phyloP scores from a whole-genome alignment of 2,113 vertebrate species.

The Chionodraco myersi region DNA sequence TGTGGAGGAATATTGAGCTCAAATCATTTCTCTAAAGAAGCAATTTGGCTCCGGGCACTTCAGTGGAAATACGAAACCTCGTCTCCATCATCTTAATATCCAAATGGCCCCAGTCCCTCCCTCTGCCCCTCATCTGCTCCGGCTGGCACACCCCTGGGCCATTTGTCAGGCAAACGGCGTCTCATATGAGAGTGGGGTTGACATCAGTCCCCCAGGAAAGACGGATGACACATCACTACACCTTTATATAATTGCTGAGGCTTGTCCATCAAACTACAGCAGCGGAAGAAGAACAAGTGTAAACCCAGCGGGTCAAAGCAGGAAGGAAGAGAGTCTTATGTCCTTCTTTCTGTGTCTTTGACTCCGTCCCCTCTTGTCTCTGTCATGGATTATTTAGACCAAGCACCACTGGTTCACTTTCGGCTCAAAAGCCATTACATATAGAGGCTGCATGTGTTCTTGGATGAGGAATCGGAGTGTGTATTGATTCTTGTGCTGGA shows the following conservation, averaged over 20 bases:
- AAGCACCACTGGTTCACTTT: conserved; percentile 1
- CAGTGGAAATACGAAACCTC: conserved; percentile 43
- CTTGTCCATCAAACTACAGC: conserved; percentile 47
- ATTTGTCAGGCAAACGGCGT: conserved; percentile 65
- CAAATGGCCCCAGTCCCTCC: conserved; percentile 59
- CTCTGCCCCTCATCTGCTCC: conserved; percentile 42
- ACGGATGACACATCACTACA: conserved; percentile 50
- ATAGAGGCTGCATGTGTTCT: conserved; percentile 7
- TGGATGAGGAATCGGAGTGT: conserved; percentile 19
- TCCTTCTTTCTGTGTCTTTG: not conserved
- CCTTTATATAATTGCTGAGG: conserved; percentile 36
- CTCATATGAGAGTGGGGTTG: conserved; percentile 50
- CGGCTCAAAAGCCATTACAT: conserved; percentile 25
- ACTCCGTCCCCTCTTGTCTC: conserved; percentile 11
- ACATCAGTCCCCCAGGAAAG: conserved; percentile 60
- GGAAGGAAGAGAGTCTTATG: conserved; percentile 10
- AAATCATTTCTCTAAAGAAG: conserved; percentile 67
- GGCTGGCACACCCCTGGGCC: conserved; percentile 48
- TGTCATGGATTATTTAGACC: not conserved
- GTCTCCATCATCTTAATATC: conserved; percentile 73
- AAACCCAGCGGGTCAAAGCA: conserved; percentile 27
- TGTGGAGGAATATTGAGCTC: conserved; percentile 35
- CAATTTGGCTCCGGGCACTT: conserved; percentile 60
- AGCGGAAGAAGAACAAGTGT: conserved; percentile 11
- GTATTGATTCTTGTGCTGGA: conserved; percentile 16